Conservation (phyloP, 2,888 invertebrate genomes). For the Eristalinus aeneus region DNA sequence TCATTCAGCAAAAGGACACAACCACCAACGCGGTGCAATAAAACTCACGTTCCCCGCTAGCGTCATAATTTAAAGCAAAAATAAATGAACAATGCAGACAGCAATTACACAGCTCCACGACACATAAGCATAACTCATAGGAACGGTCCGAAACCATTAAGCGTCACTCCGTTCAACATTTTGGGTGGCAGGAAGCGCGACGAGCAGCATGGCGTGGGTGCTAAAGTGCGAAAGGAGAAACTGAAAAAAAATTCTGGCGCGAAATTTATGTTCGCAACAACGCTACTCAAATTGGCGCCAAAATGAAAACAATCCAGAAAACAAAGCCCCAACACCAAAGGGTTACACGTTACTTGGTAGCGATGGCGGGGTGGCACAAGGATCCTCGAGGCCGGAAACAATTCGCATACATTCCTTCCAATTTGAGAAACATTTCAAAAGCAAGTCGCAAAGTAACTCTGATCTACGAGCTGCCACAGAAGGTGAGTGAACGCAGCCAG, state of each 20-base stretch:
- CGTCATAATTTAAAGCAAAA: slow-evolving; percentile 60
- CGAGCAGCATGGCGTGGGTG: neutral
- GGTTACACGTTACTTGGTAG: neutral
- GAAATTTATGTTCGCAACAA: slow-evolving; percentile 54
- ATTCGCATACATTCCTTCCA: slow-evolving; percentile 67
- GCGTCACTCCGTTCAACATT: slow-evolving; percentile 55
- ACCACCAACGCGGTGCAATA: slow-evolving; percentile 44
- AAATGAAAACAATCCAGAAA: slow-evolving; percentile 21
- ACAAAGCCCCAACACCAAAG: neutral
- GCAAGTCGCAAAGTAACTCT: slow-evolving; percentile 55
- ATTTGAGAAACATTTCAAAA: slow-evolving; percentile 51
- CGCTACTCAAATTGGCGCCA: slow-evolving; percentile 46
- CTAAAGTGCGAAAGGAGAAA: neutral
- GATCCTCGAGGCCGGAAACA: slow-evolving; percentile 53
- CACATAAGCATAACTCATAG: slow-evolving; percentile 64
- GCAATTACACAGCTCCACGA: slow-evolving; percentile 66
- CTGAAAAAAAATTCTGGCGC: slow-evolving; percentile 34
- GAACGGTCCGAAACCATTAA: slow-evolving; percentile 61
- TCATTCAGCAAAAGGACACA: slow-evolving; percentile 1
- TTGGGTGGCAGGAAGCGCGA: slow-evolving; percentile 5
- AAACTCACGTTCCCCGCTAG: slow-evolving; percentile 31
- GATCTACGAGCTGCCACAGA: slow-evolving; percentile 13
- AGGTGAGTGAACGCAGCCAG: neutral
- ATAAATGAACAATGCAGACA: slow-evolving; percentile 39
- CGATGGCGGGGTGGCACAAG: neutral